Conservation (phyloP, 2,797 vertebrate species). For the Florisuga fusca region DNA sequence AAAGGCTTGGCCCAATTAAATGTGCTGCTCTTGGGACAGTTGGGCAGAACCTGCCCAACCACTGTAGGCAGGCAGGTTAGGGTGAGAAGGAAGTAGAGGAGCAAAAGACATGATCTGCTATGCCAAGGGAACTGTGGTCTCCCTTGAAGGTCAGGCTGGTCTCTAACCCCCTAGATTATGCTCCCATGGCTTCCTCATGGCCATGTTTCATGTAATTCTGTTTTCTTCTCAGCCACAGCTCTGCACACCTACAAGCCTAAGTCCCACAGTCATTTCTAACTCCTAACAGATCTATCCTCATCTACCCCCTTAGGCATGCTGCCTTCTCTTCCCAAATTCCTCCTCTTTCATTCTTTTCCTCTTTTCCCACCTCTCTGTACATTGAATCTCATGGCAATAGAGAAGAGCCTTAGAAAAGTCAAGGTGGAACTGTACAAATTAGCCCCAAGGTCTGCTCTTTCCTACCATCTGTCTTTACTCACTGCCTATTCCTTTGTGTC, state of each 20-base stretch:
- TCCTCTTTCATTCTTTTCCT: not conserved
- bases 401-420: not conserved
- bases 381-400: not conserved
- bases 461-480: constrained; percentile 15
- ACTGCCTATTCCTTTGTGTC: not conserved
- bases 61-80: not conserved
- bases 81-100: not conserved
- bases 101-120: not conserved
- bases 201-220: not conserved
- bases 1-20: not conserved
- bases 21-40: not conserved
- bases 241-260: accelerated
- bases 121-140: not conserved
- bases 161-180: not conserved
- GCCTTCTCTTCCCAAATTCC: not conserved
- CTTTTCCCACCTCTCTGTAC: not conserved
- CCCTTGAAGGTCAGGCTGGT: not conserved
- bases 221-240: not conserved
- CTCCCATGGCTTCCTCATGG: not conserved
- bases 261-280: not conserved
- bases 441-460: not conserved
- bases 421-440: not conserved
- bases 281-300: not conserved
- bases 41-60: not conserved
- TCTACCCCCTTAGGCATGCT: not conserved